These are phyloP conservation scores for Criorhina ranunculi DNA, from an alignment of 2,888 invertebrate genomes.

Conservation along the genomic window DNA sequence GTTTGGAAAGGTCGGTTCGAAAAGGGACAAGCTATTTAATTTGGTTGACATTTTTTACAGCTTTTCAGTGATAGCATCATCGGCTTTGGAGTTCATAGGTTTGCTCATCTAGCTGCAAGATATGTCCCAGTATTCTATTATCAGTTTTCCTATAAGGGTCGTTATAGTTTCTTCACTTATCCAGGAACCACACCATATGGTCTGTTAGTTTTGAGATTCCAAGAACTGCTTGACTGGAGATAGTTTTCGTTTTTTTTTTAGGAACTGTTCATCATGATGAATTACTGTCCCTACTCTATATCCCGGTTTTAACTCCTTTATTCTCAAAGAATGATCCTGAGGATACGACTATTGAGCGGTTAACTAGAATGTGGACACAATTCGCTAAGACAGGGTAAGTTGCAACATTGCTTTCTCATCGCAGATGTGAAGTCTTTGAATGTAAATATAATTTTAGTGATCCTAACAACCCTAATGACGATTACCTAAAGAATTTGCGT, in stretches of 20 bases:
- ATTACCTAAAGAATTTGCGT: slow-evolving; percentile 78
- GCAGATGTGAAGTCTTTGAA: not conserved
- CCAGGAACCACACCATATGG: slow-evolving; percentile 85
- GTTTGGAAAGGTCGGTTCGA: slow-evolving; percentile 73
- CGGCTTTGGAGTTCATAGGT: slow-evolving; percentile 86
- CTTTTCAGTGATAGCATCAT: slow-evolving; percentile 87
- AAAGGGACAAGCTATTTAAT: not conserved
- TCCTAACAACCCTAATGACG: slow-evolving; percentile 81
- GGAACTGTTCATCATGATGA: slow-evolving; percentile 85
- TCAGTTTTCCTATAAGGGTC: slow-evolving; percentile 87
- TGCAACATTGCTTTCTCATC: not conserved
- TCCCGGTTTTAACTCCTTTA: slow-evolving; percentile 80
- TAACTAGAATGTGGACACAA: slow-evolving; percentile 84
- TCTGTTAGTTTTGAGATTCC: slow-evolving; percentile 78
- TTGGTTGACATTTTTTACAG: slow-evolving; percentile 80
- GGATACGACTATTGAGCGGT: slow-evolving; percentile 82
- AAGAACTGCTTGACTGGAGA: no score
- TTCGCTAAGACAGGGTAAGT: slow-evolving; percentile 82
- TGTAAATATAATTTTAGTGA: slow-evolving; percentile 78
- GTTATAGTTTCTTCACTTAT: slow-evolving; percentile 86
- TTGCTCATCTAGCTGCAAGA: slow-evolving; percentile 86
- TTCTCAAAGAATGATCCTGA: slow-evolving; percentile 83
- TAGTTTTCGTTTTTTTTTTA: slow-evolving; percentile 70
- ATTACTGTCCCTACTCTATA: slow-evolving; percentile 84
- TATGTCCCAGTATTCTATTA: slow-evolving; percentile 87